A percentile compares a stretch with the other conserved stretches of the same genome.
These are phyloP conservation scores for Anolis carolinensis DNA, from an alignment of 2,113 vertebrate species.

Conservation along the genomic window DNA sequence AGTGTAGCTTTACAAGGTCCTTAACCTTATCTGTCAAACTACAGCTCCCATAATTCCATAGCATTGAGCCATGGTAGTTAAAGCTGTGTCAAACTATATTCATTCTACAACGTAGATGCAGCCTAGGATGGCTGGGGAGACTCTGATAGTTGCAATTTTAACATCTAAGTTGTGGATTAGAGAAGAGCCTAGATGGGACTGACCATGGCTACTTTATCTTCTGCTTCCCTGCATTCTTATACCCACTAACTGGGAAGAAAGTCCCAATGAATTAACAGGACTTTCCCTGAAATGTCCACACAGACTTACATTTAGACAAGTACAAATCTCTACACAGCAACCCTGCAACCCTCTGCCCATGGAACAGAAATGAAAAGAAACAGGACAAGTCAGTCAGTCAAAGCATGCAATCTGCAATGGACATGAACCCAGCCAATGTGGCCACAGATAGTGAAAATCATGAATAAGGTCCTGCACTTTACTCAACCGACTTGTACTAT, in stretches of 20 bases:
- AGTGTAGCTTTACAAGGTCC: no score
- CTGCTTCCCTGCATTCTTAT: neutral
- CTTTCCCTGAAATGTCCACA: neutral
- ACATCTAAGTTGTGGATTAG: neutral
- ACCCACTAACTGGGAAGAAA: neutral
- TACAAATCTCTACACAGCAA: no score
- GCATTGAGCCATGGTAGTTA: no score
- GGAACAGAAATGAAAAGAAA: neutral
- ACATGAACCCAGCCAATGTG: neutral
- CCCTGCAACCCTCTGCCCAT: neutral
- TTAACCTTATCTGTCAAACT: no score
- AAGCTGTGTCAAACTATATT: no score
- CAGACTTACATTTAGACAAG: neutral
- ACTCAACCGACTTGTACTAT: neutral
- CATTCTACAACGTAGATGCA: no score
- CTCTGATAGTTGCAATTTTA: no score
- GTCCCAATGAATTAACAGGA: neutral
- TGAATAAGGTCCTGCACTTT: neutral
- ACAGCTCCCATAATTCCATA: no score
- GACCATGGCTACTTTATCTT: neutral
- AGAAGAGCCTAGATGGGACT: neutral
- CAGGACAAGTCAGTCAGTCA: neutral
- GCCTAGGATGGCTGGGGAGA: no score
- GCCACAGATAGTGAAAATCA: neutral
- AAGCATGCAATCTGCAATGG: no score